Percentiles rank a stretch among this genome's conserved stretches.
Evolutionary conservation across 2,888 invertebrate genomes (phyloP).

Genomic region (Leptinotarsa haldemani): DNA sequence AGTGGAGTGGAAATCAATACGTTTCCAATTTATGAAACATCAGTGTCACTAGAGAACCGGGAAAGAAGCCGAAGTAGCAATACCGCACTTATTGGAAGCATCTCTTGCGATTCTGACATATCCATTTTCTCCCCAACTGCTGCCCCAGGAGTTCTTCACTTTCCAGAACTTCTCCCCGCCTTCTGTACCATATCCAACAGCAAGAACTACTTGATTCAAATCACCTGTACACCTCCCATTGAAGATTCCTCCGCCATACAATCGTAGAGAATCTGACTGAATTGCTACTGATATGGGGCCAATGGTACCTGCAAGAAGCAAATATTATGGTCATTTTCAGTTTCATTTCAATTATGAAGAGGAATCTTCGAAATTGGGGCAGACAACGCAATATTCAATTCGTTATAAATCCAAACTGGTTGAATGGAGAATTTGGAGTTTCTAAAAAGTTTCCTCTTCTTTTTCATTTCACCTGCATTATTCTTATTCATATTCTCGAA

Average conservation of each 20-base stretch:
- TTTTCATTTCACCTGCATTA: too few relatives aligned
- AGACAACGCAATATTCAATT: too few relatives aligned
- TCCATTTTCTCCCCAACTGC: conserved; percentile 83
- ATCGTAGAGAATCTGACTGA: background rate
- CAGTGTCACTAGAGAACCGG: too few relatives aligned
- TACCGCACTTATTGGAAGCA: conserved; percentile 88
- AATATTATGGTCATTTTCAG: too few relatives aligned
- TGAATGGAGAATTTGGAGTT: too few relatives aligned
- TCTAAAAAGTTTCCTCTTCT: too few relatives aligned
- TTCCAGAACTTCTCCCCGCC: conserved; percentile 84
- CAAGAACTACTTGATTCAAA: conserved; percentile 25
- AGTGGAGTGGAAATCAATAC: too few relatives aligned
- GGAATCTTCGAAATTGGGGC: too few relatives aligned
- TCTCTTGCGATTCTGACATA: conserved; percentile 86
- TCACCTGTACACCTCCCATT: background rate
- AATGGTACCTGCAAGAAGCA: conserved; percentile 8
- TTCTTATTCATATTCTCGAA: too few relatives aligned
- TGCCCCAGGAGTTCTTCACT: conserved; percentile 88
- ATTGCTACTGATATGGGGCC: conserved; percentile 27
- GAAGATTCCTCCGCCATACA: conserved; percentile 21
- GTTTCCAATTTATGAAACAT: too few relatives aligned
- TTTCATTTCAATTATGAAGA: too few relatives aligned
- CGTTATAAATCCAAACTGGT: too few relatives aligned
- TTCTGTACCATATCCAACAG: conserved; percentile 56
- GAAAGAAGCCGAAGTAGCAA: conserved; percentile 60